phyloP scores from a whole-genome alignment of 2,797 vertebrate genomes.

The Ctenochaetus hawaiiensis region DNA sequence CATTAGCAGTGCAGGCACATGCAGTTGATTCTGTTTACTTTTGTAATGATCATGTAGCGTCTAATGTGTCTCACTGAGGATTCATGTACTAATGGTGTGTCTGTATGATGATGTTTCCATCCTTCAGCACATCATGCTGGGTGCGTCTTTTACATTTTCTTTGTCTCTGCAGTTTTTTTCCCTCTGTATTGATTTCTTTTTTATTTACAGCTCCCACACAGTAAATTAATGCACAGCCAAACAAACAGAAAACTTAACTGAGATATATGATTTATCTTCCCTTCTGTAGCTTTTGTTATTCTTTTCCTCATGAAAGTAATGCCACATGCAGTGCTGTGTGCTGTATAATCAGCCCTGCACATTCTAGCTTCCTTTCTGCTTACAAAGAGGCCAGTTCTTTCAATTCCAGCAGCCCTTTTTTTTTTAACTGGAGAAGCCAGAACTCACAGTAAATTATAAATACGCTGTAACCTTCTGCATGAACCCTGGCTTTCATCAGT shows the following conservation, averaged over 20 bases:
- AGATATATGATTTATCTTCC: conserved; percentile 50
- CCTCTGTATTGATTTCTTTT: conserved; percentile 32
- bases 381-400: conserved; percentile 41
- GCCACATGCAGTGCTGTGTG: not conserved
- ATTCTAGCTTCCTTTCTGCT: conserved; percentile 31
- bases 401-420: conserved; percentile 40
- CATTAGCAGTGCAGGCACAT: too few species aligned
- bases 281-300: conserved; percentile 23
- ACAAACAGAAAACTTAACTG: conserved; percentile 42
- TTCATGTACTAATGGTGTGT: not conserved
- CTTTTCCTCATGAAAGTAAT: conserved; percentile 32
- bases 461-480: conserved; percentile 63
- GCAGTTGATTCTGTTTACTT: too few species aligned
- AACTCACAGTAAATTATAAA: conserved; percentile 71
- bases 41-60: too few species aligned
- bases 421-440: not conserved
- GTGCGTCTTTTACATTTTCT: conserved; percentile 23
- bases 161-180: conserved; percentile 18
- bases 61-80: too few species aligned
- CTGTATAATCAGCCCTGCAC: conserved; percentile 4
- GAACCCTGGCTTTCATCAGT: conserved; percentile 67
- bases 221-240: conserved; percentile 52
- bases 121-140: not conserved
- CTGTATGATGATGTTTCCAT: conserved; percentile 11
- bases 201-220: conserved; percentile 38